These are phyloP conservation scores for Hartigia nigra DNA, from an alignment of 2,888 invertebrate species.

Conservation along the genomic window DNA sequence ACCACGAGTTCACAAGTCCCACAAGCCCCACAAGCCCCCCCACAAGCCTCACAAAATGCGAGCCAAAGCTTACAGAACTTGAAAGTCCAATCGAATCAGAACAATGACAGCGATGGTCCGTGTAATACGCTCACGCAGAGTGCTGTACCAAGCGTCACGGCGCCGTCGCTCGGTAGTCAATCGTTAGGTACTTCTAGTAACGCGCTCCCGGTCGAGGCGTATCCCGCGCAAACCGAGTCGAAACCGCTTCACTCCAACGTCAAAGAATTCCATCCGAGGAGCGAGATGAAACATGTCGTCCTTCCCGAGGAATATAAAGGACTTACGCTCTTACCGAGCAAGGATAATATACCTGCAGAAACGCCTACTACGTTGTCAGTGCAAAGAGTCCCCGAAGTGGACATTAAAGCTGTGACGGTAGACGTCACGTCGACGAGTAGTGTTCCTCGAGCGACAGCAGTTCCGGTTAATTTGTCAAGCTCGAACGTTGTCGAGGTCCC, in stretches of 20 bases:
- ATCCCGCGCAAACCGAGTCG: constrained; percentile 35
- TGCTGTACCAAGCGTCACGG: constrained; percentile 38
- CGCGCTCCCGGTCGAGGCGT: constrained; percentile 31
- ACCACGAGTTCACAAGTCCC: too few species aligned
- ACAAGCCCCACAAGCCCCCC: too few species aligned
- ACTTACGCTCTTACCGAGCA: constrained; percentile 36
- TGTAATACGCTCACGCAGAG: constrained; percentile 44
- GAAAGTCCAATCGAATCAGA: constrained; percentile 42
- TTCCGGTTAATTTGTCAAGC: constrained; percentile 24
- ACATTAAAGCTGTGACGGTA: constrained; percentile 21
- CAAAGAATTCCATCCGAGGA: constrained; percentile 53
- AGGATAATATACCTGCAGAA: constrained; percentile 59
- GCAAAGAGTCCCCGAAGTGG: constrained; percentile 27
- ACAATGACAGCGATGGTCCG: constrained; percentile 42
- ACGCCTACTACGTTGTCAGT: constrained; percentile 32
- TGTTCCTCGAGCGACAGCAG: constrained; percentile 26
- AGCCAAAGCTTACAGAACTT: constrained; percentile 24
- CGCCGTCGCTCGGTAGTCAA: constrained; percentile 44
- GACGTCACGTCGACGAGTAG: constrained; percentile 38
- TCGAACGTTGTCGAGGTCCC: constrained; percentile 35
- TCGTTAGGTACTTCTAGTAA: constrained; percentile 32
- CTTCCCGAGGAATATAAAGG: constrained; percentile 37
- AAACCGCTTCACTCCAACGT: constrained; percentile 49
- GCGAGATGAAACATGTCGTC: constrained; percentile 42
- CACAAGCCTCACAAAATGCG: too few species aligned